Base-by-base conservation (phyloP, 2,797 vertebrate genomes). In the Alcedo quadribrachys region DNA sequence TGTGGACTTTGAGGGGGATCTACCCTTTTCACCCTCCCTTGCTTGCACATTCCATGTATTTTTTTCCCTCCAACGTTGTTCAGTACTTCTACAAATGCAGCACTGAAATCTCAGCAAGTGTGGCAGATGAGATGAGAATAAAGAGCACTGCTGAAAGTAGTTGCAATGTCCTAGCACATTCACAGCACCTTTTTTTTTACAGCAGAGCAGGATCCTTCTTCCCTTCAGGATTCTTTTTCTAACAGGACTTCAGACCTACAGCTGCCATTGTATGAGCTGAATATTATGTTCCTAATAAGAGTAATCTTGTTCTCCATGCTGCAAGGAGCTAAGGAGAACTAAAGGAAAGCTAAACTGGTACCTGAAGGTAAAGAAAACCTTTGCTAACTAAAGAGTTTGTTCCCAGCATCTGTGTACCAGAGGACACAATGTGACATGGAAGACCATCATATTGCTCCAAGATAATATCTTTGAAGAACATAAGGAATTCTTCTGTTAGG, bases 401-500 rank as follows among this genome's bases (percentile, higher is more conserved):
- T 87, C 55, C 53, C 63, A 73, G 73, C 46, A 81, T 78, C 81
- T 87, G 76, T 62, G 58, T 48, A 48, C 32, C 82, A 95, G 86
- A 87, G 73, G 46, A 70, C 15, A 32, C 24, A 28, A 67, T 15
- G 65, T 43, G 78, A 81, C 45, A 73, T 16, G n/a, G 60, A 89
- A 84, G 63, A 75, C 17, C 58, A 85, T 40, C 13, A 25, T 28
- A 73, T n/a, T 85, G 58, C 43, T 92, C 43, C 55, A 79, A 81
- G 55, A 48, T 50, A 83, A 8, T 43, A 65, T 37, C 40, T 93
- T 69, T 67, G 62, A 76, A 95, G 74, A 78, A 83, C 40, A 77
- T 42, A 76, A 78, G 73, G 51, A 87, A 89, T 87, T 86, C 66
- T 94, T 92, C 80, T 73, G 58, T 70, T 32, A 69, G 62, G 62